phyloP scores from a whole-genome alignment of 2,888 invertebrate species.

The Eupeodes luniger region DNA sequence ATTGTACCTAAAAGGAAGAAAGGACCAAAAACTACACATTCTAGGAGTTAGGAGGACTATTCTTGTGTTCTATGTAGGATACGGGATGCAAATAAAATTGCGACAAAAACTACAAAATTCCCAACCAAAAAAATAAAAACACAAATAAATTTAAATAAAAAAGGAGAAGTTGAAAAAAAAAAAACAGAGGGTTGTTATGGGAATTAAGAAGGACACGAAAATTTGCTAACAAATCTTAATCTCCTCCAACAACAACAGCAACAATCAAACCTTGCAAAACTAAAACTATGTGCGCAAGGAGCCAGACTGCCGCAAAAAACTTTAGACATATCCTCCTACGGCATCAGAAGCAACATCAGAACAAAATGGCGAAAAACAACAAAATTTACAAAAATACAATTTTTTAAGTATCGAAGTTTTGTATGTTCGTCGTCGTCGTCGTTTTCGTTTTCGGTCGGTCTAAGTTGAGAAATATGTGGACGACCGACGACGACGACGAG shows the following conservation, averaged over 20 bases:
- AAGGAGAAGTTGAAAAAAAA: neutral
- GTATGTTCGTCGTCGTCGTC: neutral
- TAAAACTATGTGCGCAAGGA: slow-evolving; percentile 45
- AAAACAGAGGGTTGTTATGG: slow-evolving; percentile 37
- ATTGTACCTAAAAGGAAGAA: neutral
- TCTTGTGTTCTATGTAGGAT: neutral
- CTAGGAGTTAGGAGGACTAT: neutral
- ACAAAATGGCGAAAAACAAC: slow-evolving; percentile 39
- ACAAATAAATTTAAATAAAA: neutral
- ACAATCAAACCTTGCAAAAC: neutral
- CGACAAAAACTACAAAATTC: slow-evolving; percentile 23
- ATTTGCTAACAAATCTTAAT: slow-evolving; percentile 65
- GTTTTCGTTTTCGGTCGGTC: neutral
- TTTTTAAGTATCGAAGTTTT: slow-evolving; percentile 61
- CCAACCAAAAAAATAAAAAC: slow-evolving; percentile 23
- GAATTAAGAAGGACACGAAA: slow-evolving; percentile 58
- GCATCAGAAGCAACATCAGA: neutral
- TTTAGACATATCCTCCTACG: slow-evolving; percentile 62
- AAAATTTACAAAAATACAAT: slow-evolving; percentile 44
- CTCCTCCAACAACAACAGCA: slow-evolving; percentile 24
- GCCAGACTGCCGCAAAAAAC: slow-evolving; percentile 67
- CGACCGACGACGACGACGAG: slow-evolving; percentile 14
- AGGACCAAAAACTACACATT: neutral
- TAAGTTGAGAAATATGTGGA: slow-evolving; percentile 41
- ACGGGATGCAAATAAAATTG: slow-evolving; percentile 59